Base-by-base conservation (phyloP, 2,888 invertebrate species). In the Oligia strigilis region DNA sequence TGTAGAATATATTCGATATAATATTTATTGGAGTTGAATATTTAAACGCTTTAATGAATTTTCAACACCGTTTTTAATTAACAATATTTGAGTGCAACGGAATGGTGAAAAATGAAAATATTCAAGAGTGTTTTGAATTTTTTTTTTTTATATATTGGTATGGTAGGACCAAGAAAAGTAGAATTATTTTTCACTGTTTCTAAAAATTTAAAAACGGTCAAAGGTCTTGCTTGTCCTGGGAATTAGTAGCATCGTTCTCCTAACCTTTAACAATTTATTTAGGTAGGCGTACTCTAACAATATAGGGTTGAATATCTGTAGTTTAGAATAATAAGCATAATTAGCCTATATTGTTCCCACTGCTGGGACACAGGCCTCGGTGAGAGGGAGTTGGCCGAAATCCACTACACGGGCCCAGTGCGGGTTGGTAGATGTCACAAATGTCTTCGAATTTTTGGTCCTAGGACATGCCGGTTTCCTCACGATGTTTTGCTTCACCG, bases 21-120 rank as follows among this genome's bases (percentile, higher is more conserved):
- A 85, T 87, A 89, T 89, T 88, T 88, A 89, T 89, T 86, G 80
- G 55, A 75, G 70, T 70, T 88, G 89, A 88, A 89, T 89, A 83
- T 88, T 85, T 78, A 74, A 84, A 82, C 70, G 77, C 62, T 86
- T 75, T 86, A 72, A 80, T 83, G 73, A 82, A 85, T 80, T 84
- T 87, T 72, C 72, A 84, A 84, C 46, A 64, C 52, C 40, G 66
- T 82, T 69, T 82, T 81, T 79, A 84, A 82, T 87, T 64, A 76
- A 62, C 23, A 69, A 46, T 49, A 66, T 19, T 40, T 49, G 40
- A 43, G 49, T 73, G 67, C 60, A 65, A 55, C 17, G 70, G 60
- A 29, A 52, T 55, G 29, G 19, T 71, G 46, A 62, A 40, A 40
- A 17, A 46, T 8, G 17, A 52, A 40, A 66, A 23, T 36, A 11